phyloP scores from a whole-genome alignment of 1,140 invertebrate genomes.

The Pogonognathellus flavescens region DNA sequence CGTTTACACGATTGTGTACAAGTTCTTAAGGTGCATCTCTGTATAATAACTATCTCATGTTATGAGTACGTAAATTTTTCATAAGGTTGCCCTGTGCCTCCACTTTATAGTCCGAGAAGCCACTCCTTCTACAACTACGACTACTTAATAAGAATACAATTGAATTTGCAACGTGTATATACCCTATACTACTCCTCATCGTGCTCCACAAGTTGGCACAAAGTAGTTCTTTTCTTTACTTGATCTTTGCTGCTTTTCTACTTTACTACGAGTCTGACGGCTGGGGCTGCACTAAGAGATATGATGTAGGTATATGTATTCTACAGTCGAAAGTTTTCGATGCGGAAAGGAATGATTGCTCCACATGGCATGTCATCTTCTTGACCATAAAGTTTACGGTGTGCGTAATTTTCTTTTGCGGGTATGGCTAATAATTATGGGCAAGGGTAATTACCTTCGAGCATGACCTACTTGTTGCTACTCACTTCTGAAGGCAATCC shows the following conservation, averaged over 20 bases:
- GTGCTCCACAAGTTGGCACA: conserved; percentile 11
- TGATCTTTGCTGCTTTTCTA: background rate
- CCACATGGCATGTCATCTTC: conserved; percentile 54
- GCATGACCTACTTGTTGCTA: conserved; percentile 57
- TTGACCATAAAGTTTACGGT: conserved; percentile 61
- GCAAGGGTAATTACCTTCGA: conserved; percentile 54
- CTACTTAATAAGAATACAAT: no score
- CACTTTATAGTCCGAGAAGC: no score
- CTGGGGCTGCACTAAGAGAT: no score
- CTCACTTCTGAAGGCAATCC: conserved; percentile 24
- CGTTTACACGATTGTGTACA: no score
- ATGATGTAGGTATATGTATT: no score
- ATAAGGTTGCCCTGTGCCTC: no score
- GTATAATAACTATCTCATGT: no score
- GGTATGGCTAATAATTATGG: conserved; percentile 57
- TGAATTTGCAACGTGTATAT: background rate
- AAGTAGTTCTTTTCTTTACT: background rate
- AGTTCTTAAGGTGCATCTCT: no score
- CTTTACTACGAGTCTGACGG: no score
- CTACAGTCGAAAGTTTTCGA: conserved; percentile 42
- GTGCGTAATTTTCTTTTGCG: conserved; percentile 61
- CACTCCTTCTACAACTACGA: no score
- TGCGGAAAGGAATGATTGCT: conserved; percentile 54
- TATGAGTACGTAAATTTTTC: no score
- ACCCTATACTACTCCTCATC: no score